Conservation (phyloP, 2,113 vertebrate genomes). For the Todiramphus chloris region DNA sequence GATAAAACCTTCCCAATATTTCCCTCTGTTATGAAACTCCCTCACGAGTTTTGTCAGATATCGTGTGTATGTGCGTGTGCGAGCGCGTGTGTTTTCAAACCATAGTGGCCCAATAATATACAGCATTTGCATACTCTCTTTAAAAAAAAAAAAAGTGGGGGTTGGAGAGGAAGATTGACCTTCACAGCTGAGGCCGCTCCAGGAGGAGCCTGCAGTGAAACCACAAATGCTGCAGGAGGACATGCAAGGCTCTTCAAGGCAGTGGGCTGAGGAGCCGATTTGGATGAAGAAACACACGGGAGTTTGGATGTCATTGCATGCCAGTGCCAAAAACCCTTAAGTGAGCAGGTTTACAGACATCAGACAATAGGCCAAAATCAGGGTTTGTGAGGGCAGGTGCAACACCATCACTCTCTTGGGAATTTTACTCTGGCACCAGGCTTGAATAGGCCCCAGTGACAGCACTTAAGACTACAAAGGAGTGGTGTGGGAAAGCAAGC, state of each 20-base stretch:
- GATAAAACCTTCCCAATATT: slow-evolving; percentile 67
- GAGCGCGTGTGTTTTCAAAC: slow-evolving; percentile 48
- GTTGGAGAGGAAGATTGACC: slow-evolving; percentile 18
- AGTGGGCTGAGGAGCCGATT: background rate
- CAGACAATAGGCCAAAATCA: background rate
- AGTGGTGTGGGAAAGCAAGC: slow-evolving; percentile 35
- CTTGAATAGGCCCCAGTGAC: background rate
- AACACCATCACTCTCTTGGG: background rate
- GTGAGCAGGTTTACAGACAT: background rate
- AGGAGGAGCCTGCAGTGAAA: fast-evolving
- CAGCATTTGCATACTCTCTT: slow-evolving; percentile 42
- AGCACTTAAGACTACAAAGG: slow-evolving; percentile 41
- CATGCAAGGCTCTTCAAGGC: background rate
- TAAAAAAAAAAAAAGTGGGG: background rate
- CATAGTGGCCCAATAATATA: slow-evolving; percentile 53
- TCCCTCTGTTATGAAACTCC: slow-evolving; percentile 64
- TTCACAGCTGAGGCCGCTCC: background rate
- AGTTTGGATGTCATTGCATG: background rate
- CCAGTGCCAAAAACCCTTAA: background rate
- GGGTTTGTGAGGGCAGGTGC: background rate
- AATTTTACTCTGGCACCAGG: background rate
- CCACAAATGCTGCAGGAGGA: background rate
- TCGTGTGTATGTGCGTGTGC: slow-evolving; percentile 45
- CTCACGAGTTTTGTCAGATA: slow-evolving; percentile 48
- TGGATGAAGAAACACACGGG: background rate